Base-by-base conservation (phyloP, 1,140 invertebrate genomes). In the Centruroides sculpturatus region DNA sequence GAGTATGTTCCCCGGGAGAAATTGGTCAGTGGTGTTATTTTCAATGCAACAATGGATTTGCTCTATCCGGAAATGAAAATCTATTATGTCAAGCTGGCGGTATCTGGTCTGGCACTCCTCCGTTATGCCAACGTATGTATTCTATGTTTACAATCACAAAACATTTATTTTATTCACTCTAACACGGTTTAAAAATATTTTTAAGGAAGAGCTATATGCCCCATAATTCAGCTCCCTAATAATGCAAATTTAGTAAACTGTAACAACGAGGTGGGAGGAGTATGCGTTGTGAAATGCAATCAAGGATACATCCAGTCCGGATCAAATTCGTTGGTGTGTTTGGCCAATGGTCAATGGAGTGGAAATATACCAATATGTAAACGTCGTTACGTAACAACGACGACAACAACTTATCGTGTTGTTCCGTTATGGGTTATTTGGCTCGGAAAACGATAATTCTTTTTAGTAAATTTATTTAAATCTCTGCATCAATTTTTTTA, bases 251-350 rank as follows among this genome's bases (percentile, higher is more conserved):
- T 60, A 41, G 53, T 54, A n/a, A 47, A 59, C 48, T 61, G 59
- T 55, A 61, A 63, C 41, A 47, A 63, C 41, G 47, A 47, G 9
- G 47, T 55, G 4, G 54, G 56, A 0, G 57, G 64, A 35, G 67
- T 67, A 8, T 68, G 65, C 7, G 53, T 55, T 8, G 68, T 73
- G 48, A 63, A 61, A 7, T 78, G 76, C 66, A 65, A 73, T 59
- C 62, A 67, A 35, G 75, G 75, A 0, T 77, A 71, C 61, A 59
- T 68, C 47, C 59, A 76, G 47, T 56, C 68, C 9, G 76, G 76
- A 1, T 59, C 59, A 3, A 51, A 60, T 34, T 64, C 70, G 12
- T 69, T 72, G n/a, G 65, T 60, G 3, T 66, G 65, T 54, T 34
- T 56, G 34, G 3, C 35, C 0, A 36, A 50, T 12, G 62, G 62